Conservation (phyloP, 1,140 invertebrate genomes). For the Patella vulgata region DNA sequence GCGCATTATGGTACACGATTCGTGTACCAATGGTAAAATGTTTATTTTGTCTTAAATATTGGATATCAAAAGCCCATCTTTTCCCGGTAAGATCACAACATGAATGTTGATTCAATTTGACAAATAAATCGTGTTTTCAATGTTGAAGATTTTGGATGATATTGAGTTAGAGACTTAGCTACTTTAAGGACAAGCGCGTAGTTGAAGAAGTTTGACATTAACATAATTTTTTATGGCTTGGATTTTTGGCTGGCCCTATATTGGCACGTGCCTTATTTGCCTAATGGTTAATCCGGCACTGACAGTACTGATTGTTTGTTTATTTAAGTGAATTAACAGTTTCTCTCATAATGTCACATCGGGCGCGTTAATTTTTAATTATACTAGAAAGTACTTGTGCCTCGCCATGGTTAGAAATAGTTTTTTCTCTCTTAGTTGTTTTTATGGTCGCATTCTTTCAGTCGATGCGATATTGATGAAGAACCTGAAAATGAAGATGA, state of each 20-base stretch:
- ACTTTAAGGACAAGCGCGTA: no score
- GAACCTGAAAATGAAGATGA: conserved; percentile 64
- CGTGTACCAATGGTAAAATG: no score
- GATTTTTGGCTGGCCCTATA: no score
- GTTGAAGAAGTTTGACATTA: not conserved
- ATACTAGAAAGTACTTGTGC: not conserved
- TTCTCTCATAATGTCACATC: not conserved
- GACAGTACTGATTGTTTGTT: not conserved
- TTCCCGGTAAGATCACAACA: no score
- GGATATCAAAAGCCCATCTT: no score
- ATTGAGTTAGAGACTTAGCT: no score
- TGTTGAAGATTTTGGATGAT: no score
- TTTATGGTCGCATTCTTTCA: conserved; percentile 30
- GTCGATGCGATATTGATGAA: conserved; percentile 61
- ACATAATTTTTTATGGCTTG: not conserved
- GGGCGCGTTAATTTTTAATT: not conserved
- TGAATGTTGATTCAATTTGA: no score
- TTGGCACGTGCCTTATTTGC: no score
- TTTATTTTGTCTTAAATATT: no score
- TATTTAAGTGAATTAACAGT: not conserved
- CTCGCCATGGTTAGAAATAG: not conserved
- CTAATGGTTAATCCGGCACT: not conserved
- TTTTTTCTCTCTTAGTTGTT: not conserved
- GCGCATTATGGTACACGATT: no score
- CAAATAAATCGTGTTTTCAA: no score